Evolutionary conservation across 92 coral and sea anemone genomes (phyloP).

Genomic region (Bergia sp.): DNA sequence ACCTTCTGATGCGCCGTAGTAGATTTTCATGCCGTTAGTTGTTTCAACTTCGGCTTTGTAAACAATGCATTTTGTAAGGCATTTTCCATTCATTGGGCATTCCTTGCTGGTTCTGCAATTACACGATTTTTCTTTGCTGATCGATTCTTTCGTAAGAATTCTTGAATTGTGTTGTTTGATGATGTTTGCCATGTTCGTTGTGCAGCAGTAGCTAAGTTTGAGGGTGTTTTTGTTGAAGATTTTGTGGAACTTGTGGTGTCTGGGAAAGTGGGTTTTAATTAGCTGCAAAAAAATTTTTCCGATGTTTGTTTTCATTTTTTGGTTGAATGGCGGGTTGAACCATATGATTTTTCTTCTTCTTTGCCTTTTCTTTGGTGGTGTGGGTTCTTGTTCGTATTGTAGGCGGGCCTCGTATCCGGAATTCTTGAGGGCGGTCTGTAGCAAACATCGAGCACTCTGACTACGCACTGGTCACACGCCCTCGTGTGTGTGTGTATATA

Average conservation of each 20-base stretch:
- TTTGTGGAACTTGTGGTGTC: slow-evolving; percentile 7
- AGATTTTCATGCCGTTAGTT: neutral
- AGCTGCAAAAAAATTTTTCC: neutral
- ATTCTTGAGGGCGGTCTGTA: neutral
- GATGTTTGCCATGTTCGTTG: slow-evolving; percentile 16
- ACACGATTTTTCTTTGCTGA: neutral
- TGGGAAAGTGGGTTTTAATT: neutral
- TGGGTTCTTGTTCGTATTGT: neutral
- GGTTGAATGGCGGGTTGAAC: slow-evolving; percentile 16
- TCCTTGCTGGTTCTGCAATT: slow-evolving; percentile 3
- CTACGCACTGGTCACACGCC: too few species aligned
- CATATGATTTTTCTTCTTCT: slow-evolving; percentile 6
- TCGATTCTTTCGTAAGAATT: neutral
- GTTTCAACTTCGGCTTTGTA: neutral
- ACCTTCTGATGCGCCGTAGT: too few species aligned
- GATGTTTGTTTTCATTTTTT: slow-evolving; percentile 15
- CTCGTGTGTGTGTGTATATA: too few species aligned
- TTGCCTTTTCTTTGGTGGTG: neutral
- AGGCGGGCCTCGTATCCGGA: neutral
- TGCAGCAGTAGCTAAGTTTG: slow-evolving; percentile 17
- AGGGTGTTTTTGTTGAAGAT: slow-evolving; percentile 7
- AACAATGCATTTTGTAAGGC: neutral
- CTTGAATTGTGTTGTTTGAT: slow-evolving; percentile 1
- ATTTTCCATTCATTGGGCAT: neutral
- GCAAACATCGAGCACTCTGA: too few species aligned